Percentiles rank a stretch among this genome's conserved stretches.
phyloP scores from a whole-genome alignment of 2,797 vertebrate genomes.

The Lindbergichthys nudifrons region DNA sequence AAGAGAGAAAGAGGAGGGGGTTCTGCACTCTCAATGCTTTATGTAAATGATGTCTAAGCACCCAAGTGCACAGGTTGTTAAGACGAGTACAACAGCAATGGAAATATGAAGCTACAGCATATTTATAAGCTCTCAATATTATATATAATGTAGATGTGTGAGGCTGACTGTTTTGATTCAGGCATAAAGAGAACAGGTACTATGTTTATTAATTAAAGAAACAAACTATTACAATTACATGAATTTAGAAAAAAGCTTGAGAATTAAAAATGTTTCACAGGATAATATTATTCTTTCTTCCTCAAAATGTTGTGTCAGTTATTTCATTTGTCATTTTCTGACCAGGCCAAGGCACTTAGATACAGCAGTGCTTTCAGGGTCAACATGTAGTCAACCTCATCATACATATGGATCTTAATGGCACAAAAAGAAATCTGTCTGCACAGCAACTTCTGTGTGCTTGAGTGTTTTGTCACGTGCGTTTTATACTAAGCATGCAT shows the following conservation, averaged over 20 bases:
- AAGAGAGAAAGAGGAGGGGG: constrained; percentile 3
- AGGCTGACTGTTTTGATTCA: constrained; percentile 14
- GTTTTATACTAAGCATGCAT: background rate
- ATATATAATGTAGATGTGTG: constrained; percentile 12
- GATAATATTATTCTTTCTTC: constrained; percentile 1
- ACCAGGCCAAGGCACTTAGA: constrained; percentile 10
- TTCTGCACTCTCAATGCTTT: constrained; percentile 58
- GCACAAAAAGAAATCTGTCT: constrained; percentile 6
- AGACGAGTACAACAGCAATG: constrained; percentile 50
- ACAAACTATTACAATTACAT: background rate
- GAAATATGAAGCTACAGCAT: constrained; percentile 42
- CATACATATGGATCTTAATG: constrained; percentile 5
- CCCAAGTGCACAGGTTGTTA: constrained; percentile 69
- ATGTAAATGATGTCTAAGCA: constrained; percentile 75
- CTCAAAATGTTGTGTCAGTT: background rate
- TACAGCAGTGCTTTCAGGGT: constrained; percentile 2
- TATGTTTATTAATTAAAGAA: background rate
- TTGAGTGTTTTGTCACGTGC: background rate
- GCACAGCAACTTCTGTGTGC: constrained; percentile 1
- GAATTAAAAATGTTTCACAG: background rate
- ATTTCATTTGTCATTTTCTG: constrained; percentile 12
- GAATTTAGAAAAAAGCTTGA: background rate
- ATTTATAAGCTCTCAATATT: constrained; percentile 22
- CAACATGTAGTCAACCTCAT: background rate
- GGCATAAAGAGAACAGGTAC: constrained; percentile 1